phyloP scores from a whole-genome alignment of 2,113 vertebrate species.

The Mustela lutreola region DNA sequence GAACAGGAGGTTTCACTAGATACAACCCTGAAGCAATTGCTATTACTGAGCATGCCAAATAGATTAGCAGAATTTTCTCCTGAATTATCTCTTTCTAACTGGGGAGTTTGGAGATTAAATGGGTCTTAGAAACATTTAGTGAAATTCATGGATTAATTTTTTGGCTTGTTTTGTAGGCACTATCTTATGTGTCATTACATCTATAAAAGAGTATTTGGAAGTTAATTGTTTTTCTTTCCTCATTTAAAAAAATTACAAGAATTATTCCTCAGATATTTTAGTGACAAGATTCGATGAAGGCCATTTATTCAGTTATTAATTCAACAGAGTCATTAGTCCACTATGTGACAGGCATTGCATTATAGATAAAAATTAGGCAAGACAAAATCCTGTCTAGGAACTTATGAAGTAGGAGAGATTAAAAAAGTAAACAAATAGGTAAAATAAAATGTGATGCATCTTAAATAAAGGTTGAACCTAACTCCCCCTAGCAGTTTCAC shows the following conservation, averaged over 20 bases:
- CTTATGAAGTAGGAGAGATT: background rate
- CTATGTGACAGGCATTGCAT: background rate
- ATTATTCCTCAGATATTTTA: background rate
- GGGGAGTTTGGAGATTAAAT: background rate
- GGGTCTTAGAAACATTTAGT: background rate
- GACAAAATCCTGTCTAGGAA: background rate
- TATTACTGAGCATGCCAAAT: background rate
- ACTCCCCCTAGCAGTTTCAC: background rate
- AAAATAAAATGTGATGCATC: background rate
- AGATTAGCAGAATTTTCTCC: background rate
- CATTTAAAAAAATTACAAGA: background rate
- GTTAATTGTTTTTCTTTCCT: background rate
- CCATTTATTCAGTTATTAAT: background rate
- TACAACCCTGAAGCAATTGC: slow-evolving; percentile 20
- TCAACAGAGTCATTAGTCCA: background rate
- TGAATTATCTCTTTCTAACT: background rate
- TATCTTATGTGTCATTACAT: background rate
- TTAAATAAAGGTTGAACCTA: background rate
- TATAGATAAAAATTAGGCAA: background rate
- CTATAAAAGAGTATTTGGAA: background rate
- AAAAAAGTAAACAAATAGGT: background rate
- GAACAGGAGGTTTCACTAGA: slow-evolving; percentile 28
- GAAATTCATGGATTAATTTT: slow-evolving; percentile 7
- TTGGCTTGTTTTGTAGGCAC: background rate
- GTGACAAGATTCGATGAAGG: background rate